Conservation (phyloP, 2,888 invertebrate species). For the Schrankia costaestrigalis region DNA sequence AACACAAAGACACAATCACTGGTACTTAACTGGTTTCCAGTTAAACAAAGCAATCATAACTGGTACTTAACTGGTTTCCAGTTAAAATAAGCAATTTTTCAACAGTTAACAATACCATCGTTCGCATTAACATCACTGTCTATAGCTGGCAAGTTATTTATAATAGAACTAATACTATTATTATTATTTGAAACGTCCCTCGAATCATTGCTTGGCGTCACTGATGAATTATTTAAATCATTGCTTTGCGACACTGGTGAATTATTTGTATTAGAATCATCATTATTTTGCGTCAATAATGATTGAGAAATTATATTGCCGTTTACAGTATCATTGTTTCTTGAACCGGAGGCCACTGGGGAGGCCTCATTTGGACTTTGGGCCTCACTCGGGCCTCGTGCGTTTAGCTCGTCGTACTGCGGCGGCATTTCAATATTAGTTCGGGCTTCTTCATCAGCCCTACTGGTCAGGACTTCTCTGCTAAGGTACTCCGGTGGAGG, state of each 20-base stretch:
- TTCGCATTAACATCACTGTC: conserved; percentile 69
- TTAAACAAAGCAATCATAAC: too few relatives aligned
- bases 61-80: too few relatives aligned
- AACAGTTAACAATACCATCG: conserved; percentile 34
- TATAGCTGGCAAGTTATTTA: conserved; percentile 67
- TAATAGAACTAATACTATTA: conserved; percentile 48
- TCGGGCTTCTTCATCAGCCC: conserved; percentile 52
- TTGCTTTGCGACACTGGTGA: too few relatives aligned
- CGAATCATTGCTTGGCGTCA: too few relatives aligned
- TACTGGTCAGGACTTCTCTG: conserved; percentile 47
- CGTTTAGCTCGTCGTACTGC: conserved; percentile 58
- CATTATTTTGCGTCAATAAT: conserved; percentile 10
- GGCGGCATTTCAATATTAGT: conserved; percentile 68
- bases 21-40: too few relatives aligned
- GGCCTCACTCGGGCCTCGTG: too few relatives aligned
- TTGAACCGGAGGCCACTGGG: conserved; percentile 6
- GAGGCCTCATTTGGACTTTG: conserved; percentile 13
- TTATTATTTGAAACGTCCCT: too few relatives aligned
- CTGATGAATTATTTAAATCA: too few relatives aligned
- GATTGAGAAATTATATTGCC: conserved; percentile 8
- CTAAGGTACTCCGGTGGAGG: conserved; percentile 71
- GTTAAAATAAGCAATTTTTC: too few relatives aligned
- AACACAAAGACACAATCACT: too few relatives aligned
- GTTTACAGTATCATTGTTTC: conserved; percentile 1
- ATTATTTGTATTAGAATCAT: conserved; percentile 15